These are phyloP conservation scores for Tipula lateralis DNA, from an alignment of 2,888 invertebrate genomes.

Conservation along the genomic window DNA sequence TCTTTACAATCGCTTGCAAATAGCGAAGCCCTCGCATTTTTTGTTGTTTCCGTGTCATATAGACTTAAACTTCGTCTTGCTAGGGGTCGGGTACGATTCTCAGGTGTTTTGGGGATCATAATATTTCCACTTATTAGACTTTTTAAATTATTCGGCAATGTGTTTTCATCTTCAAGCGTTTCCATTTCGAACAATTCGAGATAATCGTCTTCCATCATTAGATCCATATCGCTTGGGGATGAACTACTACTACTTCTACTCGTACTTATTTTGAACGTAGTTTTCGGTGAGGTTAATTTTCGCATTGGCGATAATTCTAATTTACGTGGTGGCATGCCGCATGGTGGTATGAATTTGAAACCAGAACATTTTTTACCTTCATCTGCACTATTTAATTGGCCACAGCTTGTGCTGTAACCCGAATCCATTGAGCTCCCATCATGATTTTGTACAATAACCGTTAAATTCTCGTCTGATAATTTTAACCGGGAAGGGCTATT, in stretches of 20 bases:
- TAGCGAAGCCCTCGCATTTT: constrained; percentile 51
- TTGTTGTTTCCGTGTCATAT: constrained; percentile 47
- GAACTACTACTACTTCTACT: constrained; percentile 47
- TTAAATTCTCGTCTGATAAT: constrained; percentile 34
- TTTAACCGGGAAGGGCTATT: constrained; percentile 46
- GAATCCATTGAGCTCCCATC: constrained; percentile 58
- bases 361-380: neutral
- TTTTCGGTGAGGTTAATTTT: constrained; percentile 39
- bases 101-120: constrained; percentile 48
- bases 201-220: constrained; percentile 61
- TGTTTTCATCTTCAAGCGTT: constrained; percentile 46
- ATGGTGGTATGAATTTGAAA: constrained; percentile 48
- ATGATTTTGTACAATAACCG: neutral
- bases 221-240: constrained; percentile 55
- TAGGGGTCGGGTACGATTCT: constrained; percentile 47
- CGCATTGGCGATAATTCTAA: constrained; percentile 36
- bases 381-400: neutral
- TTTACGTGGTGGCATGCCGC: constrained; percentile 46
- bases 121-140: constrained; percentile 57
- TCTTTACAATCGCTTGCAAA: constrained; percentile 49
- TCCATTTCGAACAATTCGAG: constrained; percentile 60
- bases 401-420: constrained; percentile 51
- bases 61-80: constrained; percentile 52
- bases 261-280: constrained; percentile 41
- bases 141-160: constrained; percentile 55